Evolutionary conservation across 2,797 vertebrate genomes (phyloP).

Genomic region (Typhlichthys eigenmanni): DNA sequence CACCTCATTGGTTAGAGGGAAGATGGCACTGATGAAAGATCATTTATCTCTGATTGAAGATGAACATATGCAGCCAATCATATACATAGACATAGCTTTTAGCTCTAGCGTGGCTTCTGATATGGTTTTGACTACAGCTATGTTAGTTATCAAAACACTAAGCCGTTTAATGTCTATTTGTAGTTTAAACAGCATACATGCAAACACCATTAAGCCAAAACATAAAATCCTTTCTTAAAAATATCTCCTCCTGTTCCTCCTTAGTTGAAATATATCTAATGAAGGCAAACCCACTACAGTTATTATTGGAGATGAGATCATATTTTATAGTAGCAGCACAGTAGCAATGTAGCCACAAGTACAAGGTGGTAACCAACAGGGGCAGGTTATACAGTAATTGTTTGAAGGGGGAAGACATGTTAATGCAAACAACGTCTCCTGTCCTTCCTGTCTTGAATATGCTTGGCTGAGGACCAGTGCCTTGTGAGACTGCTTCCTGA

Average conservation of each 20-base stretch:
- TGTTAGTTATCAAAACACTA: conserved; percentile 6
- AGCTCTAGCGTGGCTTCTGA: neutral
- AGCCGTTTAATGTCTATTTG: neutral
- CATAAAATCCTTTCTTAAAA: neutral
- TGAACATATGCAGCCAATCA: conserved; percentile 48
- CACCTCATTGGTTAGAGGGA: conserved; percentile 58
- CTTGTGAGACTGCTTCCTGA: conserved; percentile 32
- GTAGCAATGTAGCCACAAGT: conserved; percentile 4
- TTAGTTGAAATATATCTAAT: neutral
- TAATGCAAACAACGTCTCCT: conserved; percentile 44
- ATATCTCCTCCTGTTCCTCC: neutral
- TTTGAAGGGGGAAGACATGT: conserved; percentile 40
- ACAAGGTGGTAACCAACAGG: conserved; percentile 26
- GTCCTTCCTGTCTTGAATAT: conserved; percentile 55
- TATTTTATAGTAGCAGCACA: conserved; percentile 9
- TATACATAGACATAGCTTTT: neutral
- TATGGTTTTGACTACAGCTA: neutral
- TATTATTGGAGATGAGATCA: conserved; percentile 41
- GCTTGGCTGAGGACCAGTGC: conserved; percentile 44
- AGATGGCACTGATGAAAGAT: conserved; percentile 60
- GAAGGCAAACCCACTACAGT: too few relatives aligned
- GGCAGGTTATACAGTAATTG: conserved; percentile 34
- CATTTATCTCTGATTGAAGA: conserved; percentile 52
- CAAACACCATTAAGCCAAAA: neutral
- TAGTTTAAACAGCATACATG: neutral